Percentiles rank a stretch among this genome's conserved stretches.
phyloP scores from a whole-genome alignment of 2,113 vertebrate species.

The Pampusana beccarii region DNA sequence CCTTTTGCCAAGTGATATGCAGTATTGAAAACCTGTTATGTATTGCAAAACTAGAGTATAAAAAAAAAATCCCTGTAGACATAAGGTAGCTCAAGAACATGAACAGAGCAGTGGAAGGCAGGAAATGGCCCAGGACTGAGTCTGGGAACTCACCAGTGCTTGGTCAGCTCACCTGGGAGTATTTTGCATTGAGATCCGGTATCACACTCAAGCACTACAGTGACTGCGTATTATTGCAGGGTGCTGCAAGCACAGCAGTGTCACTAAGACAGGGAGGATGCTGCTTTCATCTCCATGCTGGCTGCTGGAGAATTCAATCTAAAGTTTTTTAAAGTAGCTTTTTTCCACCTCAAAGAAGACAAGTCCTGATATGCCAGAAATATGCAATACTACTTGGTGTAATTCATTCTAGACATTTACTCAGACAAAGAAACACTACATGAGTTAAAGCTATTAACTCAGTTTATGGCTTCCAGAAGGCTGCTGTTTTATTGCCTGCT shows the following conservation, averaged over 20 bases:
- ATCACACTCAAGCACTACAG: rapidly evolving
- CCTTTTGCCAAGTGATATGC: background rate
- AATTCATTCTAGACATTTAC: background rate
- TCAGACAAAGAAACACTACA: background rate
- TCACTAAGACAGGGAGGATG: background rate
- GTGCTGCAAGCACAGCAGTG: background rate
- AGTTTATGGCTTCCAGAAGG: background rate
- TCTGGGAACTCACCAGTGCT: background rate
- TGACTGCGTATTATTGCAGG: background rate
- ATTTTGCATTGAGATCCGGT: background rate
- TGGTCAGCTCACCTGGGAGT: background rate
- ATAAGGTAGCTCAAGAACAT: background rate
- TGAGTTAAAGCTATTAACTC: background rate
- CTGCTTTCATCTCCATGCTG: background rate
- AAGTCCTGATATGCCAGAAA: background rate
- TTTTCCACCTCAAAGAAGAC: background rate
- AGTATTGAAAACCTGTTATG: background rate
- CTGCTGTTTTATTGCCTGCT: background rate
- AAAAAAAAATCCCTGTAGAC: background rate
- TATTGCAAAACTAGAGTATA: background rate
- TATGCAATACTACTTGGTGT: background rate
- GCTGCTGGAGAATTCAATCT: background rate
- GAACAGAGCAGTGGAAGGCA: background rate
- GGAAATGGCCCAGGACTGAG: background rate
- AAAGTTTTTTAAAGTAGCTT: background rate